These are phyloP conservation scores for Halcyon chelicuti DNA, from an alignment of 2,797 vertebrate genomes.

Conservation along the genomic window DNA sequence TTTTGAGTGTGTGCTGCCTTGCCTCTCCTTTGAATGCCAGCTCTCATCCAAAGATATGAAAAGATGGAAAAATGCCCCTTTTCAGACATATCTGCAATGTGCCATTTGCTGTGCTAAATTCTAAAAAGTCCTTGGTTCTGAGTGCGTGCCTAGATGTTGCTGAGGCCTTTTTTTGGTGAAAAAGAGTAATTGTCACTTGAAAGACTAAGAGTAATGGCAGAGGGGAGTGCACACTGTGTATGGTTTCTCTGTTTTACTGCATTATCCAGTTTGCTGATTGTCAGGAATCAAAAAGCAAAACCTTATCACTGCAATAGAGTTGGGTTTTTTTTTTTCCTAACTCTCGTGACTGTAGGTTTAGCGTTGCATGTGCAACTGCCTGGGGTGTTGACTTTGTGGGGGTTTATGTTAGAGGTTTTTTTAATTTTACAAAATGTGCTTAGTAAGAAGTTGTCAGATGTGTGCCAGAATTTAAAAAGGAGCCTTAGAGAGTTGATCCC, in stretches of 20 bases:
- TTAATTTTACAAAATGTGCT: background rate
- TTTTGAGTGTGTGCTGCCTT: background rate
- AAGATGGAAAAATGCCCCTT: constrained; percentile 13
- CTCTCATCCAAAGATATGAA: constrained; percentile 38
- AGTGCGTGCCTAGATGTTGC: background rate
- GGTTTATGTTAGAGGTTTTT: background rate
- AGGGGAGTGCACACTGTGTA: background rate
- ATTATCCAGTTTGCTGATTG: background rate
- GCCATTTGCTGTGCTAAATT: background rate
- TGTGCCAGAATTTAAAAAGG: background rate
- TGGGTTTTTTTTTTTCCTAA: background rate
- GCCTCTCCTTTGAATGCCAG: background rate
- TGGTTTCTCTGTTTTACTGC: background rate
- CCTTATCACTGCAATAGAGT: background rate
- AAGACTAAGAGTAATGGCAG: background rate
- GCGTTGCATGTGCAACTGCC: background rate
- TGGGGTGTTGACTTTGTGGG: background rate
- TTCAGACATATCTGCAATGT: background rate
- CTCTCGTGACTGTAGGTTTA: background rate
- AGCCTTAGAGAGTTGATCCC: background rate
- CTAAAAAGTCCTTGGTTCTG: background rate
- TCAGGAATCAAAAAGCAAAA: background rate
- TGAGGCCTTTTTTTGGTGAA: constrained; percentile 8
- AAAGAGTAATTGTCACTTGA: constrained; percentile 20
- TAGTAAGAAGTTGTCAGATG: background rate